phyloP scores from a whole-genome alignment of 2,113 vertebrate species.

The Grammomys surdaster region DNA sequence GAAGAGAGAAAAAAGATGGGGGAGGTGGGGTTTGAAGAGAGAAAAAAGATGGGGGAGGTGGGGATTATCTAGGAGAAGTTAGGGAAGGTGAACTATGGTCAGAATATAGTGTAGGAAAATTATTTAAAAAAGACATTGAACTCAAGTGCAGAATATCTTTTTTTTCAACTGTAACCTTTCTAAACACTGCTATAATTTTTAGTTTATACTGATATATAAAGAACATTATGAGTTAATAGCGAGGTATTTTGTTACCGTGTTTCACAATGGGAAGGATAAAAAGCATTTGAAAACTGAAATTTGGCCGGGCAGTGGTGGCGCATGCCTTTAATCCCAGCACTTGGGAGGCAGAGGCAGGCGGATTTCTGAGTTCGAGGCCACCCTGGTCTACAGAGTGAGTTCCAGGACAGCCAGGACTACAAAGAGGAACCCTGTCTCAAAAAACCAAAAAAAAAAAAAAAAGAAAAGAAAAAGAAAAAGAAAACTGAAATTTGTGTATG shows the following conservation, averaged over 20 bases:
- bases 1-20: not conserved
- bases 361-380: no score
- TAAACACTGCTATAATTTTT: not conserved
- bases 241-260: not conserved
- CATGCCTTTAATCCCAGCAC: no score
- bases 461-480: not conserved
- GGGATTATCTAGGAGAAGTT: not conserved
- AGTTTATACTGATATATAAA: not conserved
- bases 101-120: not conserved
- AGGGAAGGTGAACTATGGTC: not conserved
- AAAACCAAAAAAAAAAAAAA: no score
- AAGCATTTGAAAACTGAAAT: not conserved
- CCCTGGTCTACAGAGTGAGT: no score
- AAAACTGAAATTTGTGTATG: constrained; percentile 14
- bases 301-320: not conserved
- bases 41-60: not conserved
- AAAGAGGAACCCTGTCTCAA: no score
- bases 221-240: not conserved
- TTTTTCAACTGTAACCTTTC: not conserved
- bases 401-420: no score
- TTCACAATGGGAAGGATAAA: not conserved
- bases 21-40: not conserved
- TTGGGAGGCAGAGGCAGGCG: no score
- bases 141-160: not conserved
- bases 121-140: not conserved